Evolutionary conservation across 1,140 invertebrate species (phyloP).

Genomic region (Scaptomyza hsui): DNA sequence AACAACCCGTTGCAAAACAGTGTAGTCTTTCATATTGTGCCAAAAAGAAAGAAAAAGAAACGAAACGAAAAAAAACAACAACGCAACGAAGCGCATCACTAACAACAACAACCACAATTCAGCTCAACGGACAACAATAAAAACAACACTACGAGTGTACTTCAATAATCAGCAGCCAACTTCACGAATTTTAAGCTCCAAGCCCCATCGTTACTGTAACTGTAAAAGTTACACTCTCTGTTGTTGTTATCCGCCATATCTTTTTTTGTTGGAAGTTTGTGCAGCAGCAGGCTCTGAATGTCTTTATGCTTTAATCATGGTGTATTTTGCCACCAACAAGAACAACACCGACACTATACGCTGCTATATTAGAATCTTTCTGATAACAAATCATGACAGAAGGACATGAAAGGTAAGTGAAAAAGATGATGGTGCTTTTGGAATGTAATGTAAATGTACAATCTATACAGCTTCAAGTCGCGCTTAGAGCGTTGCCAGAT

Average conservation of each 20-base stretch:
- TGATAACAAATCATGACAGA: slow-evolving; percentile 90
- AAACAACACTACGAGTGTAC: slow-evolving; percentile 7
- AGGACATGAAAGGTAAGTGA: slow-evolving; percentile 89
- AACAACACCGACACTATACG: slow-evolving; percentile 85
- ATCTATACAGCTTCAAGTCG: slow-evolving; percentile 18
- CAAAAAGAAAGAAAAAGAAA: slow-evolving; percentile 45
- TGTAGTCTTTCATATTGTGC: slow-evolving; percentile 54
- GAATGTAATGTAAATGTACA: neutral
- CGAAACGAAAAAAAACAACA: slow-evolving; percentile 31
- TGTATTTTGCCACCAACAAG: slow-evolving; percentile 86
- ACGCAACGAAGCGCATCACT: slow-evolving; percentile 21
- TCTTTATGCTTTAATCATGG: slow-evolving; percentile 89
- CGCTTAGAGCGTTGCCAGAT: slow-evolving; percentile 41
- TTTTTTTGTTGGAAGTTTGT: slow-evolving; percentile 71
- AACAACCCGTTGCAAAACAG: slow-evolving; percentile 50
- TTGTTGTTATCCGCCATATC: slow-evolving; percentile 51
- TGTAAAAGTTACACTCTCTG: slow-evolving; percentile 29
- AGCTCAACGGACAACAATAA: slow-evolving; percentile 16
- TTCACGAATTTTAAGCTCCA: neutral
- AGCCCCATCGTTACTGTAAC: slow-evolving; percentile 6
- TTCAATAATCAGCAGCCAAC: slow-evolving; percentile 14
- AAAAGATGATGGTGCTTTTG: neutral
- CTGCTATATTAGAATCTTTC: slow-evolving; percentile 88
- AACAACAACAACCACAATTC: slow-evolving; percentile 18
- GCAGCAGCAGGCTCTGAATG: slow-evolving; percentile 85